Evolutionary conservation across 1,140 invertebrate genomes (phyloP).

Genomic region (Pogonomyrmex californicus): DNA sequence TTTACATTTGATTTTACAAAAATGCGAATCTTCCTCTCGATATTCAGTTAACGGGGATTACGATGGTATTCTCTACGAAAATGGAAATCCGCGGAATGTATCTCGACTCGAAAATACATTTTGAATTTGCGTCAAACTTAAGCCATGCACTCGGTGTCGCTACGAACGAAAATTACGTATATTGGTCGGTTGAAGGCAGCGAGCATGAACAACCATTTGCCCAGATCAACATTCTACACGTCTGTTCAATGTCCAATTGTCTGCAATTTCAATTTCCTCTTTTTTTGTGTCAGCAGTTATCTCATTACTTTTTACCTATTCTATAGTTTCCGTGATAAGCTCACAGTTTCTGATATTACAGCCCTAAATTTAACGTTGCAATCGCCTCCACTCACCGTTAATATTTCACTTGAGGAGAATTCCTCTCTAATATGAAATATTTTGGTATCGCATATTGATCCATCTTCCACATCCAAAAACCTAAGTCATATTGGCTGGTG

Average conservation of each 20-base stretch:
- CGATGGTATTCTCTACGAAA: constrained; percentile 89
- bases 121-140: constrained; percentile 85
- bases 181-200: constrained; percentile 91
- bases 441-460: constrained; percentile 73
- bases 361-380: constrained; percentile 72
- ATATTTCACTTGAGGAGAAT: constrained; percentile 69
- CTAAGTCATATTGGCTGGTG: constrained; percentile 83
- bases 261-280: constrained; percentile 18
- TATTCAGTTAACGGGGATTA: constrained; percentile 86
- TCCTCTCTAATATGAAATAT: constrained; percentile 73
- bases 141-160: constrained; percentile 90
- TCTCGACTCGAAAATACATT: constrained; percentile 85
- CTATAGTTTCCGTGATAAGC: constrained; percentile 43
- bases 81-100: constrained; percentile 87
- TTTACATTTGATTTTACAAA: constrained; percentile 23
- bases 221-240: constrained; percentile 14
- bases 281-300: constrained; percentile 46
- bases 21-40: neutral
- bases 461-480: constrained; percentile 77
- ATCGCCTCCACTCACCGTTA: constrained; percentile 63
- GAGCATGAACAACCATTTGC: constrained; percentile 82
- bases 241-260: constrained; percentile 6
- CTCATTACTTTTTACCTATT: constrained; percentile 45
- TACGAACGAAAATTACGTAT: constrained; percentile 90
- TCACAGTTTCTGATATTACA: constrained; percentile 69